Base-by-base conservation (phyloP, 2,113 vertebrate species). In the Sebastes schlegelii region DNA sequence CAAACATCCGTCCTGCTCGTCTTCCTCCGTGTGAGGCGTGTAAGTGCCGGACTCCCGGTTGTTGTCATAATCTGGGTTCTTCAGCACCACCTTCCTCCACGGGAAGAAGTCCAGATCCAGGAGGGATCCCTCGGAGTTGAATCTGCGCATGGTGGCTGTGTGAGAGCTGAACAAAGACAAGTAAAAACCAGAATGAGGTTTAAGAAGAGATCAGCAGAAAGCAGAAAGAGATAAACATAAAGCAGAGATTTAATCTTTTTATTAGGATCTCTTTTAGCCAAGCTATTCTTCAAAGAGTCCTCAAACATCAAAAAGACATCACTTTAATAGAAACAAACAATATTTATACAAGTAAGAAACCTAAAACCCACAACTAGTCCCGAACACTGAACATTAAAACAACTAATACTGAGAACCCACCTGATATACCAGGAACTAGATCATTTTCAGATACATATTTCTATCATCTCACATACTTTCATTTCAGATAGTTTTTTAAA, bases 91-190 rank as follows among this genome's bases (percentile, higher is more conserved):
- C 58, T 58, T 90, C 61, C 71, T 88, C 95, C 93, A 94, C 0
- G 89, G 82, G 11, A 91, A 64, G 40, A 89, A 86, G 85, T 96
- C 95, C 13, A 95, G 61, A 46, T 94, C 94, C 80, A 95, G 54
- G 40, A 96, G 90, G 45, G 91, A 93, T 17, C 95, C 94, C 84
- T 95, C 95, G 0, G 95, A 96, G 84, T 93, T 95, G 90, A 93
- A 96, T 60, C 93, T 86, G 19, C 95, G 94, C 94, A 96, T 94
- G 58, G 21, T 72, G 9, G 34, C 70, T 84, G 69, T 81, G 8
- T 34, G 60, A 54, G 19, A 17, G 40, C 0, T 34, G 40, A 16
- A 58, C 43, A 49, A 43, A 55, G 23, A 55, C 1, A 7, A 58
- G n/a, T 2, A n/a, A 6, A 83, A 6, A 21, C 9, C 4, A 74